A percentile compares a stretch with the other conserved stretches of the same genome.
Conservation (phyloP, 2,113 vertebrate genomes). For the Mesocricetus auratus region DNA sequence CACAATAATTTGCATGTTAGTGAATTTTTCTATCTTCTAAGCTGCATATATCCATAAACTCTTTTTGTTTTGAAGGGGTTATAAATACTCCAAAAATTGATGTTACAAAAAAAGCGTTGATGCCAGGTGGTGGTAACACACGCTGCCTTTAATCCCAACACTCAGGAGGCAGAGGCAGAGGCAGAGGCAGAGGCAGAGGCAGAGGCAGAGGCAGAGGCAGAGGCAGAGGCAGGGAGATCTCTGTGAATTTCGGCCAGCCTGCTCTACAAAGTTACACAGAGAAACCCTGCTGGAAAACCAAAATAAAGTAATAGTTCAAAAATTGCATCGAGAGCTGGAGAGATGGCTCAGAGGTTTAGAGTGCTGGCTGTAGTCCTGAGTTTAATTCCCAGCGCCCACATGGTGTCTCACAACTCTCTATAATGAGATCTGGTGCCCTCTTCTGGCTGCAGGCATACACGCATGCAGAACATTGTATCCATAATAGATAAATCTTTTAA, state of each 20-base stretch:
- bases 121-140: no score
- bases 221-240: no score
- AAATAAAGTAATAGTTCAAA: neutral
- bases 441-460: neutral
- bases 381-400: neutral
- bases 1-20: neutral
- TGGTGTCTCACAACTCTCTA: neutral
- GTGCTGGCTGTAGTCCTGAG: neutral
- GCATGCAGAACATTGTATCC: neutral
- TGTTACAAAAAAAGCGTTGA: neutral
- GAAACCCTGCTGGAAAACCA: no score
- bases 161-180: no score
- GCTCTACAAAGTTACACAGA: no score
- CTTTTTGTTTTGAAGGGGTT: neutral
- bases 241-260: no score
- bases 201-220: no score
- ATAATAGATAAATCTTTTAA: neutral
- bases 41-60: neutral
- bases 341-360: neutral
- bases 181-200: no score
- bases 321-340: neutral
- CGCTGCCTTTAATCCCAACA: no score
- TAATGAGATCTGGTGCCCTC: neutral
- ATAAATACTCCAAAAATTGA: neutral
- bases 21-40: neutral